phyloP scores from a whole-genome alignment of 2,113 vertebrate species.

The Crocuta crocuta region DNA sequence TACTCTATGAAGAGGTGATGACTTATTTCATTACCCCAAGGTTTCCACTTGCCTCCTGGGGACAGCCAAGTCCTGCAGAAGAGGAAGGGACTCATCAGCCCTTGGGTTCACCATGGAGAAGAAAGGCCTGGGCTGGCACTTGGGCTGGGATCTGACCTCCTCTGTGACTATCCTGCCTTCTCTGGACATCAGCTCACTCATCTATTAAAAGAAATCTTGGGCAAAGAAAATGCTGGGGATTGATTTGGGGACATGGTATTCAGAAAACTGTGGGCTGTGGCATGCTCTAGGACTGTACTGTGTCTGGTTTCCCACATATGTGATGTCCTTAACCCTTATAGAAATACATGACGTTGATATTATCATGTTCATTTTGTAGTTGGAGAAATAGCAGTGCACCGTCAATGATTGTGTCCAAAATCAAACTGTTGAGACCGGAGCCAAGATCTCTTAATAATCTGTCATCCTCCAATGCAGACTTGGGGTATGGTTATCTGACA shows the following conservation, averaged over 20 bases:
- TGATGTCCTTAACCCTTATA: background rate
- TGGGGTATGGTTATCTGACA: background rate
- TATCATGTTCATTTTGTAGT: background rate
- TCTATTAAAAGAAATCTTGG: slow-evolving; percentile 25
- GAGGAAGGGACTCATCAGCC: background rate
- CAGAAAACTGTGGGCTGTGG: background rate
- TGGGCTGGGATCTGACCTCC: background rate
- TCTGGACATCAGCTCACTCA: background rate
- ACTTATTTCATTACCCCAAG: slow-evolving; percentile 16
- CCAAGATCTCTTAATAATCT: background rate
- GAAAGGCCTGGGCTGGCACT: background rate
- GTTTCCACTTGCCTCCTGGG: slow-evolving; percentile 54
- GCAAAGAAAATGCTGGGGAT: background rate
- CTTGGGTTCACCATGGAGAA: background rate
- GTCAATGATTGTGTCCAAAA: background rate
- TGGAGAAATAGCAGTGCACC: background rate
- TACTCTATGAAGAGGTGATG: slow-evolving; percentile 48
- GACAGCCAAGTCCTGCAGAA: slow-evolving; percentile 11
- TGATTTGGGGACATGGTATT: background rate
- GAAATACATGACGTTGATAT: background rate
- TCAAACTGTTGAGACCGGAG: background rate
- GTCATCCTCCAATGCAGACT: background rate
- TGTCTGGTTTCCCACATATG: background rate
- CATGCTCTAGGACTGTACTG: background rate
- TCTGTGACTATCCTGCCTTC: slow-evolving; percentile 57